Percentiles rank a stretch among this genome's conserved stretches.
These are phyloP conservation scores for Pipistrellus pygmaeus DNA, from an alignment of 2,797 vertebrate genomes.

Conservation along the genomic window DNA sequence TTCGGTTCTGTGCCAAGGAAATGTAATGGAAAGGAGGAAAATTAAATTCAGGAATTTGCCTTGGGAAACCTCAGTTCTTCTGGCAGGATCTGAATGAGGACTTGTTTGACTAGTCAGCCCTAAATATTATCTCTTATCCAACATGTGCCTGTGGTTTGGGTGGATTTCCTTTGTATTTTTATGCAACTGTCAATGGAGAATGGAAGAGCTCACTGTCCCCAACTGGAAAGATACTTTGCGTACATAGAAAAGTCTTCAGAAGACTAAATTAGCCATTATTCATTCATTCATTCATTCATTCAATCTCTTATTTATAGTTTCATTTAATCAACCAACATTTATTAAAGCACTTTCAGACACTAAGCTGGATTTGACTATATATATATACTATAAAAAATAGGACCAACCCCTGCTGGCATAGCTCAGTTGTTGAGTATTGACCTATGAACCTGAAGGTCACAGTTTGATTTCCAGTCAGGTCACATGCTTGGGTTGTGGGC, in stretches of 20 bases:
- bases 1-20: fast-evolving
- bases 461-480: no score
- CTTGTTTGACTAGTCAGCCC: slow-evolving; percentile 67
- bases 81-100: slow-evolving; percentile 54
- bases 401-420: no score
- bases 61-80: slow-evolving; percentile 35
- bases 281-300: background rate
- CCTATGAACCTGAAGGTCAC: no score
- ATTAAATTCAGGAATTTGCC: slow-evolving; percentile 56
- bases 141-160: slow-evolving; percentile 64
- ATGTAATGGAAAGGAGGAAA: slow-evolving; percentile 66
- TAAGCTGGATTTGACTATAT: slow-evolving; percentile 8
- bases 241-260: background rate
- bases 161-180: slow-evolving; percentile 65
- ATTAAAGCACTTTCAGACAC: background rate
- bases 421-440: no score
- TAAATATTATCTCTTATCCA: slow-evolving; percentile 60
- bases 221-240: slow-evolving; percentile 52
- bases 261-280: background rate
- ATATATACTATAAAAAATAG: background rate
- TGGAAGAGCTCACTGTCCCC: background rate
- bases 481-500: no score
- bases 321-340: background rate
- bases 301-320: background rate
- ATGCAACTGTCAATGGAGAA: slow-evolving; percentile 18